These are phyloP conservation scores for Urosaurus nigricauda DNA, from an alignment of 2,797 vertebrate species.

Conservation along the genomic window DNA sequence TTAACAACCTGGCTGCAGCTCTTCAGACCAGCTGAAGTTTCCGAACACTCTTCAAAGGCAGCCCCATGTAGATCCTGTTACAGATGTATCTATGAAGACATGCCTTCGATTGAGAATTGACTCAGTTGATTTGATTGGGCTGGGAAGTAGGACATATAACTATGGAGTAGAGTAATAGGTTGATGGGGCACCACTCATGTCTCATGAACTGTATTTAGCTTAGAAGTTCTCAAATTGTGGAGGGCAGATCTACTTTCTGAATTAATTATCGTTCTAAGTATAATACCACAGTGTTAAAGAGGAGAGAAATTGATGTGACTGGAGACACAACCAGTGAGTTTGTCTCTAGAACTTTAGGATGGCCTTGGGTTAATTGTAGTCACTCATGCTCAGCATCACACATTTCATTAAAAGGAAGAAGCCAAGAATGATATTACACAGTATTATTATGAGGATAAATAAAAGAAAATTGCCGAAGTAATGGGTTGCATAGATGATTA, in stretches of 20 bases:
- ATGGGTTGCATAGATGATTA: slow-evolving; percentile 8
- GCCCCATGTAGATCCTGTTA: too few relatives aligned
- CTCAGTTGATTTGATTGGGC: background rate
- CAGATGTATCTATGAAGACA: background rate
- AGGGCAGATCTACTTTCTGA: background rate
- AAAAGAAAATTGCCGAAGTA: background rate
- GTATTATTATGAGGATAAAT: slow-evolving; percentile 4
- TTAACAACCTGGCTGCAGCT: too few relatives aligned
- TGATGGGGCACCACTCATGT: background rate
- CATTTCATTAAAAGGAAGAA: background rate
- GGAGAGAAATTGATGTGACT: background rate
- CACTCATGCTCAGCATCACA: background rate
- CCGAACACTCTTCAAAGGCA: too few relatives aligned
- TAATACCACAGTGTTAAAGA: background rate
- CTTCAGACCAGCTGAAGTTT: too few relatives aligned
- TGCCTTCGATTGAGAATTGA: background rate
- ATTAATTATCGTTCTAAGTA: background rate
- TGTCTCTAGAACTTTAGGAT: background rate
- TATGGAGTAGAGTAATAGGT: rapidly evolving
- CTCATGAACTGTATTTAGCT: background rate
- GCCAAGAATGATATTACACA: background rate
- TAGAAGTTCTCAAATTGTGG: background rate
- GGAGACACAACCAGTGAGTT: background rate
- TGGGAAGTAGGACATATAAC: background rate
- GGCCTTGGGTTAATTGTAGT: background rate